phyloP scores from a whole-genome alignment of 1,140 invertebrate species.

The Scaptomyza pallida region DNA sequence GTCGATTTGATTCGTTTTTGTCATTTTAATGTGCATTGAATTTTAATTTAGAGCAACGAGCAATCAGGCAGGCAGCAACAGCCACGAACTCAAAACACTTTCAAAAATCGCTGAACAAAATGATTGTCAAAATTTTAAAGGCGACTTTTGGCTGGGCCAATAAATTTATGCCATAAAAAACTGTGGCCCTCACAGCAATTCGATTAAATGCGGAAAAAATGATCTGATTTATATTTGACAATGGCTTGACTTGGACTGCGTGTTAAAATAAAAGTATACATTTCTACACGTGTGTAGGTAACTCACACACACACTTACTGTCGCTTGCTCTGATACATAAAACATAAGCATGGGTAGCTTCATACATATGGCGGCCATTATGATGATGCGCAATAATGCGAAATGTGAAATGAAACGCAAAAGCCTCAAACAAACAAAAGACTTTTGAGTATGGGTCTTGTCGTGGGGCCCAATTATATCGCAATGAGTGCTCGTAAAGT shows the following conservation, averaged over 20 bases:
- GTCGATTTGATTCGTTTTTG: conserved; percentile 67
- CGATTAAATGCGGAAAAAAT: conserved; percentile 63
- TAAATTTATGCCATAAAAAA: conserved; percentile 74
- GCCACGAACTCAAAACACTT: conserved; percentile 47
- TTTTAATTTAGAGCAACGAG: conserved; percentile 64
- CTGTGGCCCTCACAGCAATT: neutral
- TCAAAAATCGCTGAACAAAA: conserved; percentile 63
- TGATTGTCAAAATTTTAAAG: conserved; percentile 78
- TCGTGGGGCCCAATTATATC: conserved; percentile 73
- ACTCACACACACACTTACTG: conserved; percentile 38
- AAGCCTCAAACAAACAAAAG: conserved; percentile 13
- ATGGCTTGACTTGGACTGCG: conserved; percentile 51
- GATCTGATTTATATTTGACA: conserved; percentile 84
- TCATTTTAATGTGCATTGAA: conserved; percentile 80
- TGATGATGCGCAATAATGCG: conserved; percentile 77
- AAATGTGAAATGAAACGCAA: conserved; percentile 52
- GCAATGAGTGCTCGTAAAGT: conserved; percentile 80
- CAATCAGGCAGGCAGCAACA: conserved; percentile 16
- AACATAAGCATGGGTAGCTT: conserved; percentile 68
- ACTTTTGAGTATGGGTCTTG: conserved; percentile 22
- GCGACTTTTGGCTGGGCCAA: conserved; percentile 46
- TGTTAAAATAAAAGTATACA: conserved; percentile 52
- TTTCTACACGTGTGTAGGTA: too few species aligned
- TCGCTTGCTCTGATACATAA: conserved; percentile 73
- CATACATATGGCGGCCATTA: conserved; percentile 73